phyloP scores from a whole-genome alignment of 2,113 vertebrate species.

The Todiramphus chloris region DNA sequence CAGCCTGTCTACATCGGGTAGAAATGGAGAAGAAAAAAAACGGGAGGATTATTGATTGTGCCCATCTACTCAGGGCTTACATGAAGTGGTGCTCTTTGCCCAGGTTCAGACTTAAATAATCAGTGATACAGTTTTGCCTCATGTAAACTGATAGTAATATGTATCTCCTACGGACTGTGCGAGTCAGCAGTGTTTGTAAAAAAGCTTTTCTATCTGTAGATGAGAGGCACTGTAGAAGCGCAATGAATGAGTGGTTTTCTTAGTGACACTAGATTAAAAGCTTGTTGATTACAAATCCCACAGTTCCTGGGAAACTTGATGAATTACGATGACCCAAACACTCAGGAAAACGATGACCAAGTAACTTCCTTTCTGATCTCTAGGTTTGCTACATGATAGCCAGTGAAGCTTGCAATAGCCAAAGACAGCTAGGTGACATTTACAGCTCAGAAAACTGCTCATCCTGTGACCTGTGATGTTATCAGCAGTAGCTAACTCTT shows the following conservation, averaged over 20 bases:
- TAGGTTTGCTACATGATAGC: background rate
- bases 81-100: background rate
- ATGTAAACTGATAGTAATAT: background rate
- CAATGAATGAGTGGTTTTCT: background rate
- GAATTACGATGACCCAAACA: background rate
- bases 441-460: background rate
- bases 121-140: background rate
- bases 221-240: background rate
- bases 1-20: background rate
- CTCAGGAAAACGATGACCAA: background rate
- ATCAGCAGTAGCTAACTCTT: background rate
- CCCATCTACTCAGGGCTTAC: background rate
- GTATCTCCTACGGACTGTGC: background rate
- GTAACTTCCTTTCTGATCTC: background rate
- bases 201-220: background rate
- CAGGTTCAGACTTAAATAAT: background rate
- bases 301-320: background rate
- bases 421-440: background rate
- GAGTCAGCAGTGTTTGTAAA: background rate
- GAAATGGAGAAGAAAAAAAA: background rate
- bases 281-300: background rate
- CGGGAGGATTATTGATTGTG: background rate
- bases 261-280: background rate
- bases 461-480: background rate
- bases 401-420: background rate